These are phyloP conservation scores for Carlito syrichta DNA, from an alignment of 2,113 vertebrate species.

Conservation along the genomic window DNA sequence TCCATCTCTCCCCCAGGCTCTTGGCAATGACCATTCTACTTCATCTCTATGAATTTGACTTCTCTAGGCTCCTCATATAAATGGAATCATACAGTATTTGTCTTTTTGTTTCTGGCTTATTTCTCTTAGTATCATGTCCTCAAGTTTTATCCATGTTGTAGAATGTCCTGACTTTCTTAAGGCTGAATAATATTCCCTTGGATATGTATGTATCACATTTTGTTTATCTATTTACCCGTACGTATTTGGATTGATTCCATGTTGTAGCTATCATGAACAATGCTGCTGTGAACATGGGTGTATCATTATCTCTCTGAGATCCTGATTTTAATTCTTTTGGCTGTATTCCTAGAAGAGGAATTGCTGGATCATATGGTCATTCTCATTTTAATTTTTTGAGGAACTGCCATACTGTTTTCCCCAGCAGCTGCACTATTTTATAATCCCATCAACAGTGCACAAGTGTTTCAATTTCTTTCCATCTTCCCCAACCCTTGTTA, in stretches of 20 bases:
- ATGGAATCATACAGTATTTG: not conserved
- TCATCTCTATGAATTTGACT: not conserved
- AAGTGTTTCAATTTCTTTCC: not conserved
- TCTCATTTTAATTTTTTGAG: not conserved
- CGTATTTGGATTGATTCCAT: not conserved
- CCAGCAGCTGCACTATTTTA: not conserved
- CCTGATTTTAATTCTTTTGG: not conserved
- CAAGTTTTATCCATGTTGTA: not conserved
- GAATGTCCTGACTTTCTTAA: not conserved
- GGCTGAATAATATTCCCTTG: not conserved
- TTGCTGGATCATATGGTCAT: not conserved
- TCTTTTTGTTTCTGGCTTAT: not conserved
- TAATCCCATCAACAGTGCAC: not conserved
- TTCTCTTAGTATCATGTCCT: not conserved
- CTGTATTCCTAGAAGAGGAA: not conserved
- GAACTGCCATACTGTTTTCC: not conserved
- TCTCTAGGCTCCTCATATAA: not conserved
- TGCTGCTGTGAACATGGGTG: not conserved
- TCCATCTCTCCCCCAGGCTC: rapidly evolving
- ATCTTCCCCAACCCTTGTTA: not conserved
- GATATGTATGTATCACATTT: not conserved
- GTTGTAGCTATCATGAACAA: not conserved
- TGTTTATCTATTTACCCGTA: not conserved
- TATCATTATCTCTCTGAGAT: not conserved
- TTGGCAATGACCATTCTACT: not conserved